Conservation (phyloP, 2,797 vertebrate genomes). For the Manis pentadactyla region DNA sequence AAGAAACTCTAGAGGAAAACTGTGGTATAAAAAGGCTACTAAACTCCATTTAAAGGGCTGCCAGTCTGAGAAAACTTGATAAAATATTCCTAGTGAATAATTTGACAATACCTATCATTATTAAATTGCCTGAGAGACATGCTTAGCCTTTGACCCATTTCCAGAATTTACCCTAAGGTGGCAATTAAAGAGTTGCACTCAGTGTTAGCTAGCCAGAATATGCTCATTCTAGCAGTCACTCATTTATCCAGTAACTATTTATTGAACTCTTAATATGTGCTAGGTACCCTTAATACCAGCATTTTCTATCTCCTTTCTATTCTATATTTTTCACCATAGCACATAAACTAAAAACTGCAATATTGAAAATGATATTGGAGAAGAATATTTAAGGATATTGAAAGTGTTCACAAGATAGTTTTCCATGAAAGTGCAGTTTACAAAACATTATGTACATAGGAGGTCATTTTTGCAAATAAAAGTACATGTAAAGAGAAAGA, state of each 20-base stretch:
- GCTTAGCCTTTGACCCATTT: conserved; percentile 29
- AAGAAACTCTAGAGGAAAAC: background rate
- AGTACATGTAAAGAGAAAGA: background rate
- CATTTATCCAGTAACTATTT: background rate
- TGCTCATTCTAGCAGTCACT: background rate
- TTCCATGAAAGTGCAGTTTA: background rate
- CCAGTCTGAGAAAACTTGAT: background rate
- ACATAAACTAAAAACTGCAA: background rate
- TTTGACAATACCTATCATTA: background rate
- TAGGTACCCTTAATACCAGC: background rate
- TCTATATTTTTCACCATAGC: background rate
- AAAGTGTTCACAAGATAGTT: background rate
- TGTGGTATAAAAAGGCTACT: background rate
- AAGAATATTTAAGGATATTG: background rate
- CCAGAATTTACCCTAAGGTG: background rate
- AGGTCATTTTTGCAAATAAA: background rate
- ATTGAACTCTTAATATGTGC: background rate
- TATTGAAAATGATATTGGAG: background rate
- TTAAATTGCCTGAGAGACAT: background rate
- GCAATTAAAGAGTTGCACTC: background rate
- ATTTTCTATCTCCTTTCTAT: background rate
- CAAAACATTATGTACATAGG: background rate
- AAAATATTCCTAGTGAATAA: background rate
- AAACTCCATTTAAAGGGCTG: background rate
- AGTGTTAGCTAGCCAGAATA: background rate